Conservation (phyloP, 1,140 invertebrate species). For the Littorina saxatilis region DNA sequence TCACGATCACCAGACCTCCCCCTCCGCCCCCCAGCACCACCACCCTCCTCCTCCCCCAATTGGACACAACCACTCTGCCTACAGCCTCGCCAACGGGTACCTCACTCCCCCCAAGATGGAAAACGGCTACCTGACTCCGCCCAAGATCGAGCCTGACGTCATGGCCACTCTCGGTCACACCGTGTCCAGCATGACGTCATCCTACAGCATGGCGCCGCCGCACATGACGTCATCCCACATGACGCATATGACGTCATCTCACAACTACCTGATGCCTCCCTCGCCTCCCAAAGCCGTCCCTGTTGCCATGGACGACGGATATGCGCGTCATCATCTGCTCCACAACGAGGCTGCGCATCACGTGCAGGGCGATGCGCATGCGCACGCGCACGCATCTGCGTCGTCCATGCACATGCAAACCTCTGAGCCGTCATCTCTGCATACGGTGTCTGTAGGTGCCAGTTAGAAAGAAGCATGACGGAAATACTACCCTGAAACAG, state of each 20-base stretch:
- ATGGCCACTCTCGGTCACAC: not conserved
- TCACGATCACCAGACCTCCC: not conserved
- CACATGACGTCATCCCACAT: conserved; percentile 20
- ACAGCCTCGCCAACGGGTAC: conserved; percentile 30
- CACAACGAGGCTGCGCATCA: not conserved
- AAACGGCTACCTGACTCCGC: conserved; percentile 32
- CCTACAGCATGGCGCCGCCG: conserved; percentile 1
- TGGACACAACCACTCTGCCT: not conserved
- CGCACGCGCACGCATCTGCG: not conserved
- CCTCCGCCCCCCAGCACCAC: not conserved
- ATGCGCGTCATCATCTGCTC: conserved; percentile 11
- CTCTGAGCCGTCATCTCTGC: conserved; percentile 37
- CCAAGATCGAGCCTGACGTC: conserved; percentile 38
- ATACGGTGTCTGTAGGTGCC: conserved; percentile 57
- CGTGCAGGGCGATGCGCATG: not conserved
- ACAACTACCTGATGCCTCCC: conserved; percentile 46
- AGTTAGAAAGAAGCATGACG: too few relatives aligned
- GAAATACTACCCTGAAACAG: not conserved
- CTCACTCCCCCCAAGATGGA: conserved; percentile 32
- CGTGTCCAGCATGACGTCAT: conserved; percentile 14
- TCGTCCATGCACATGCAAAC: conserved; percentile 18
- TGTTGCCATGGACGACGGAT: conserved; percentile 49
- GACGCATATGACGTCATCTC: conserved; percentile 38
- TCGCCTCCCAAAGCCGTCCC: conserved; percentile 60
- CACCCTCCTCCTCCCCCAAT: not conserved